Conservation (phyloP, 2,888 invertebrate genomes). For the Cantharis rustica region DNA sequence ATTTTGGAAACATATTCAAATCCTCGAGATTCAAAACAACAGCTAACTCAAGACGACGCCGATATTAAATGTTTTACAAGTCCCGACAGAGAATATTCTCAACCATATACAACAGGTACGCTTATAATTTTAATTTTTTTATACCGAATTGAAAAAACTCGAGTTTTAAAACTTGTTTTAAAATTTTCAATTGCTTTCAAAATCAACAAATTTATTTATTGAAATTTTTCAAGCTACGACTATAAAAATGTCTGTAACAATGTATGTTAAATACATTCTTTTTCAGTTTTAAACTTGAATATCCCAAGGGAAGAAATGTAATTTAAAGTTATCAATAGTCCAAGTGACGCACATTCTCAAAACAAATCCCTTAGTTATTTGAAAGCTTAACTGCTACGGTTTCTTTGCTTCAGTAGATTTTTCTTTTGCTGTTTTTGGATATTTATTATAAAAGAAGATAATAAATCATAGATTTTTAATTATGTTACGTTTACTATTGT, state of each 20-base stretch:
- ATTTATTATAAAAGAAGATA: not conserved
- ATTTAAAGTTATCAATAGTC: not conserved
- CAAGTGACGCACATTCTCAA: not conserved
- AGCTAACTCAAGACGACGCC: slow-evolving; percentile 53
- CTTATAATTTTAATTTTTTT: not conserved
- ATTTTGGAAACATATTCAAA: slow-evolving; percentile 76
- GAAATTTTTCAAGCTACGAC: not conserved
- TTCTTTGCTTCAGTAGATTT: not conserved
- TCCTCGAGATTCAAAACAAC: slow-evolving; percentile 66
- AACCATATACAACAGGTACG: slow-evolving; percentile 61
- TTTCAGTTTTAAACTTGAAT: not conserved
- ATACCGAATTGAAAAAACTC: not conserved
- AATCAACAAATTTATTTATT: not conserved
- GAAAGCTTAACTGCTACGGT: not conserved
- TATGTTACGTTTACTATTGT: too few relatives aligned
- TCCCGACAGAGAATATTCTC: slow-evolving; percentile 62
- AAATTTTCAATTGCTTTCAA: not conserved
- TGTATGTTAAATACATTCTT: not conserved
- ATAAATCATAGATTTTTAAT: too few relatives aligned
- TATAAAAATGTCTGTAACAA: not conserved
- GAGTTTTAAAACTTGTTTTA: not conserved
- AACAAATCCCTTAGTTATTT: not conserved
- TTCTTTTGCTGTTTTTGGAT: not conserved
- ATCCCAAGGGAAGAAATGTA: not conserved
- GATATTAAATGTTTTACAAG: slow-evolving; percentile 58